These are phyloP conservation scores for Coregonus ussuriensis DNA, from an alignment of 2,797 vertebrate species.

Conservation along the genomic window DNA sequence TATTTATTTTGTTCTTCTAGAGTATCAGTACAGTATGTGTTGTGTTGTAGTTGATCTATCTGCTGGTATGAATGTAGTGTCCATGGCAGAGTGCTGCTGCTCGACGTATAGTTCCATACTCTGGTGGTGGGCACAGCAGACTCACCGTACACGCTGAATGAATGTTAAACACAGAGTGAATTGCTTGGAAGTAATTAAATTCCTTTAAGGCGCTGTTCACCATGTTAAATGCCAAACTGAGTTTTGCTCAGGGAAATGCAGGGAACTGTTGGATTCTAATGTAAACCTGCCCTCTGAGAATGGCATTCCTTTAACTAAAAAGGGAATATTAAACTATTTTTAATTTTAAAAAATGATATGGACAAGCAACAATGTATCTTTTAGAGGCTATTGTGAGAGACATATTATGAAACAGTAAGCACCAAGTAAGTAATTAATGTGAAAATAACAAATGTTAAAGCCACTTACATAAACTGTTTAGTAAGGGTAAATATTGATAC, in stretches of 20 bases:
- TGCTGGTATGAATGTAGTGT: background rate
- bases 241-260: background rate
- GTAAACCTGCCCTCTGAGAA: background rate
- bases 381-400: background rate
- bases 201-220: constrained; percentile 2
- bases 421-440: background rate
- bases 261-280: background rate
- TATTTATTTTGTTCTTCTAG: background rate
- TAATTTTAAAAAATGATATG: background rate
- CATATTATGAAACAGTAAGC: background rate
- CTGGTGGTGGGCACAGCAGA: background rate
- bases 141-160: constrained; percentile 12
- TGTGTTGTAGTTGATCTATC: background rate
- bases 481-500: constrained; percentile 7
- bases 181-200: constrained; percentile 24
- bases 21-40: background rate
- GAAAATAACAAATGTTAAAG: background rate
- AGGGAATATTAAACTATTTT: background rate
- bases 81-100: background rate
- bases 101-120: background rate
- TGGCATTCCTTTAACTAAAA: background rate
- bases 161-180: constrained; percentile 29
- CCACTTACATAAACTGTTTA: background rate
- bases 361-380: background rate
- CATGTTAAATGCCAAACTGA: background rate